Conservation (phyloP, 1,140 invertebrate species). For the Muscidifurax raptorellus region DNA sequence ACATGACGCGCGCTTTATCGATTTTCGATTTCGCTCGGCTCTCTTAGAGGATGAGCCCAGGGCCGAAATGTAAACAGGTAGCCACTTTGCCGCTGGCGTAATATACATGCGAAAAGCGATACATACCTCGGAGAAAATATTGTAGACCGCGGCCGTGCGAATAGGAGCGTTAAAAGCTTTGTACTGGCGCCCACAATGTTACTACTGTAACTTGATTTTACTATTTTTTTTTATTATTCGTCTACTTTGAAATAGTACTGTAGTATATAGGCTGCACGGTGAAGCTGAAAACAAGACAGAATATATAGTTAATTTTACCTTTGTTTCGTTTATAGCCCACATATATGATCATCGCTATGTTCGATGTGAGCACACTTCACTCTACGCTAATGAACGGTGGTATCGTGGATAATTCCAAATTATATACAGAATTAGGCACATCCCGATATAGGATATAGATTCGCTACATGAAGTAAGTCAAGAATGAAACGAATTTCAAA, state of each 20-base stretch:
- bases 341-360: too few species aligned
- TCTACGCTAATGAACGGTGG: too few species aligned
- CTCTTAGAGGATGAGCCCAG: neutral
- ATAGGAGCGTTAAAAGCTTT: constrained; percentile 28
- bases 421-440: too few species aligned
- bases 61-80: constrained; percentile 26
- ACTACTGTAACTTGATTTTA: neutral
- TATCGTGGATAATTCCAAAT: too few species aligned
- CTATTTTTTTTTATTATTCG: neutral
- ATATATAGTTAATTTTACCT: neutral
- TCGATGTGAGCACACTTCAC: too few species aligned
- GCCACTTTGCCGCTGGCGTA: neutral
- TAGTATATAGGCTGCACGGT: neutral
- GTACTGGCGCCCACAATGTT: neutral
- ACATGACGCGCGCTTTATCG: constrained; percentile 15
- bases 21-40: constrained; percentile 36
- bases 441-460: neutral
- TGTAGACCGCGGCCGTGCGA: neutral
- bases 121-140: constrained; percentile 28
- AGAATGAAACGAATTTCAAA: neutral
- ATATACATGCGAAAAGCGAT: neutral
- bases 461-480: neutral
- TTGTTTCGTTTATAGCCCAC: too few species aligned
- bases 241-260: neutral
- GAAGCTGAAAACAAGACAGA: neutral